A percentile compares a stretch with the other conserved stretches of the same genome.
Evolutionary conservation across 2,113 vertebrate species (phyloP).

Genomic region (Heliornis fulica): DNA sequence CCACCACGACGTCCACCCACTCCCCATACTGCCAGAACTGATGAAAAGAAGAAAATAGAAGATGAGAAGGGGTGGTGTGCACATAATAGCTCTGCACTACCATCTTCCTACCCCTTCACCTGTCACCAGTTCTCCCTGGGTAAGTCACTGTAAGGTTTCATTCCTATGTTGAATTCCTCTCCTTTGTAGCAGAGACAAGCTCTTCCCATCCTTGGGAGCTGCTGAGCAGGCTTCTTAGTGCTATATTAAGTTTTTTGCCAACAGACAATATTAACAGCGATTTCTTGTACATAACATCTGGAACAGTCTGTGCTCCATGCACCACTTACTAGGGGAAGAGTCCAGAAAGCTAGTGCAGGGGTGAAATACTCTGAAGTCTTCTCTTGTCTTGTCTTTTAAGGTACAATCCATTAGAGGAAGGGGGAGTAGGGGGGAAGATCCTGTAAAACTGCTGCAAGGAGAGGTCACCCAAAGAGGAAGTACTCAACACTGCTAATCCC

Average conservation of each 20-base stretch:
- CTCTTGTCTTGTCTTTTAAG: not conserved
- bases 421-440: too few species aligned
- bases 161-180: not conserved
- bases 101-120: not conserved
- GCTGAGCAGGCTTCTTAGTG: not conserved
- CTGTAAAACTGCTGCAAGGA: not conserved
- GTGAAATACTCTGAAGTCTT: not conserved
- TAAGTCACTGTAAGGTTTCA: not conserved
- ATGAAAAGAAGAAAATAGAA: not conserved
- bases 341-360: not conserved
- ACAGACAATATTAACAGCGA: not conserved
- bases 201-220: not conserved
- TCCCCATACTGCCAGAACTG: conserved; percentile 82
- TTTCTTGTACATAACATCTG: not conserved
- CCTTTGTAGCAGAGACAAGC: not conserved
- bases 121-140: not conserved
- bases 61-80: not conserved
- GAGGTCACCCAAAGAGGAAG: not conserved
- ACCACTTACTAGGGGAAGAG: not conserved
- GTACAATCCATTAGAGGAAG: not conserved
- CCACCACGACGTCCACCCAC: conserved; percentile 81
- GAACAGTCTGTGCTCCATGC: not conserved
- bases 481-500: not conserved
- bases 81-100: fast-evolving
- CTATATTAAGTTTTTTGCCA: not conserved